A percentile compares a stretch with the other conserved stretches of the same genome.
Conservation (phyloP, 2,797 vertebrate species). For the Huso huso region DNA sequence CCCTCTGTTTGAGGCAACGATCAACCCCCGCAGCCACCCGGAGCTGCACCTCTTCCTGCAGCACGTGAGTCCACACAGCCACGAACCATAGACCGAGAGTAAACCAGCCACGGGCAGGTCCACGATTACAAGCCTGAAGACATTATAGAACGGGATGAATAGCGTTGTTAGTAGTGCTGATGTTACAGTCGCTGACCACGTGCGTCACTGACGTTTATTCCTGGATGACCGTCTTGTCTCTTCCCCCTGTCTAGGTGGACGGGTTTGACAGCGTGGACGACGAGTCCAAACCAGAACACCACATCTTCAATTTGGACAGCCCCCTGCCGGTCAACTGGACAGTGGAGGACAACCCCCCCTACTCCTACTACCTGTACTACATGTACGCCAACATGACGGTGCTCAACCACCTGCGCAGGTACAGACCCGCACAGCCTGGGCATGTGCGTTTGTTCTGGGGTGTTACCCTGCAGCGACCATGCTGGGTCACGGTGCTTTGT, state of each 20-base stretch:
- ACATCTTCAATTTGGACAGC: slow-evolving; percentile 89
- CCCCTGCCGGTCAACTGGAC: slow-evolving; percentile 79
- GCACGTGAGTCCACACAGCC: slow-evolving; percentile 62
- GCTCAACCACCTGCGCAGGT: slow-evolving; percentile 89
- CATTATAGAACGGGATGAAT: too few relatives aligned
- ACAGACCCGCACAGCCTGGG: not conserved
- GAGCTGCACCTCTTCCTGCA: slow-evolving; percentile 89
- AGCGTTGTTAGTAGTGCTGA: too few relatives aligned
- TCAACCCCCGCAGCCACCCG: slow-evolving; percentile 80
- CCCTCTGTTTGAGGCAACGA: slow-evolving; percentile 83
- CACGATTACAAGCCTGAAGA: too few relatives aligned
- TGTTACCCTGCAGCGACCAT: not conserved
- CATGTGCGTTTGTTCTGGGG: not conserved
- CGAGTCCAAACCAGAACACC: slow-evolving; percentile 90
- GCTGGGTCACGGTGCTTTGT: not conserved
- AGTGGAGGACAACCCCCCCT: slow-evolving; percentile 85
- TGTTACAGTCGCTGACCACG: too few relatives aligned
- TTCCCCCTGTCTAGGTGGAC: slow-evolving; percentile 68
- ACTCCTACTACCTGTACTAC: slow-evolving; percentile 95
- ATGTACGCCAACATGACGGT: slow-evolving; percentile 92
- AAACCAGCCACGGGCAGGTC: too few relatives aligned
- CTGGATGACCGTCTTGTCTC: too few relatives aligned
- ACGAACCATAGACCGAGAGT: too few relatives aligned
- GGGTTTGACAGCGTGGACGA: slow-evolving; percentile 96
- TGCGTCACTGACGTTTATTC: too few relatives aligned